These are phyloP conservation scores for Andinoacara biseriatus DNA, from an alignment of 2,113 vertebrate species.

Conservation along the genomic window DNA sequence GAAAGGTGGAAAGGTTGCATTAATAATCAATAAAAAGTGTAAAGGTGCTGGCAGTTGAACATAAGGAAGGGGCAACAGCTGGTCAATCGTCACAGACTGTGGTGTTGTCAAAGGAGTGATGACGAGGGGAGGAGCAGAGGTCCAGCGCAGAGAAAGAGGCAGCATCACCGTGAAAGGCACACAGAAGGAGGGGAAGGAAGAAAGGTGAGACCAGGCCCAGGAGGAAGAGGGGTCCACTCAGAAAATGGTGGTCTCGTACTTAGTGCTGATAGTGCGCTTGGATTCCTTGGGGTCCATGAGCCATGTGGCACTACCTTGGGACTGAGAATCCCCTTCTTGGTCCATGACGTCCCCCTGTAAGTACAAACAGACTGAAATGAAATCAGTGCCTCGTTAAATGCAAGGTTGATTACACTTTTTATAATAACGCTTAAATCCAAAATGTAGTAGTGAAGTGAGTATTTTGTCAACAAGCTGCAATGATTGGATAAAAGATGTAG, in stretches of 20 bases:
- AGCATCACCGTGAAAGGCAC: conserved; percentile 72
- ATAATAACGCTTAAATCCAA: not conserved
- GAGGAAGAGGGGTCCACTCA: conserved; percentile 76
- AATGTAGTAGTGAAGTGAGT: not conserved
- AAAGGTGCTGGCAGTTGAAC: conserved; percentile 15
- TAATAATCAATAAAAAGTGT: conserved; percentile 1
- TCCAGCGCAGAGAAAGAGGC: conserved; percentile 37
- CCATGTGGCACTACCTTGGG: conserved; percentile 91
- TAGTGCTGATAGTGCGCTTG: conserved; percentile 95
- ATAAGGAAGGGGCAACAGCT: not conserved
- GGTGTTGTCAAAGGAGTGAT: conserved; percentile 15
- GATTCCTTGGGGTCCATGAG: conserved; percentile 93
- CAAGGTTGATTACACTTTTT: not conserved
- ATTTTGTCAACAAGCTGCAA: not conserved
- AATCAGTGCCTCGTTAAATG: not conserved
- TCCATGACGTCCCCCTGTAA: conserved; percentile 86
- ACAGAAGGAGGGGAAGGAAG: conserved; percentile 54
- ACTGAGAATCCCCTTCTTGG: conserved; percentile 84
- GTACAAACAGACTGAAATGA: conserved; percentile 5
- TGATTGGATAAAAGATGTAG: rapidly evolving
- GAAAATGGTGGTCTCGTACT: conserved; percentile 99
- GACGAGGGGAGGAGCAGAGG: conserved; percentile 5
- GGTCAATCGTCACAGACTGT: not conserved
- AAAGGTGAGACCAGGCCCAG: conserved; percentile 41
- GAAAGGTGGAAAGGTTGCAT: conserved; percentile 6